Conservation (phyloP, 2,113 vertebrate genomes). For the Otolemur garnettii region DNA sequence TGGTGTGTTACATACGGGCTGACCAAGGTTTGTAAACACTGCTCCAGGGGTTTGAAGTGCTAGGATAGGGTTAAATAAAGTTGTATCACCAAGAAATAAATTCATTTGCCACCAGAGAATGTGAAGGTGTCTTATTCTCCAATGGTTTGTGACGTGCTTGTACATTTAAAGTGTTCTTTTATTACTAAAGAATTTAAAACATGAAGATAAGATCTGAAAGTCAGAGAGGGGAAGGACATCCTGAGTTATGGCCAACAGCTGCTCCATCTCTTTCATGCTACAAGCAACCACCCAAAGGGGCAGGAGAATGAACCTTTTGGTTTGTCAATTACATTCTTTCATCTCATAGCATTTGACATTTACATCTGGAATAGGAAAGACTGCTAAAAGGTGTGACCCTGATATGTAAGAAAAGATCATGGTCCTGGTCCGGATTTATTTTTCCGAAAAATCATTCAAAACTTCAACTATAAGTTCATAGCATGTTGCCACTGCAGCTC, state of each 20-base stretch:
- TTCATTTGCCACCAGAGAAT: background rate
- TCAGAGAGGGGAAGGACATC: background rate
- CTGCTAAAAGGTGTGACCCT: background rate
- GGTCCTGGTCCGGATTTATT: background rate
- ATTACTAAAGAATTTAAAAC: slow-evolving; percentile 17
- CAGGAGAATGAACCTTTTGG: background rate
- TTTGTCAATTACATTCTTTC: slow-evolving; percentile 38
- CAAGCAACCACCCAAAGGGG: slow-evolving; percentile 29
- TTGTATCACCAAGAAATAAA: background rate
- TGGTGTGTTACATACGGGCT: background rate
- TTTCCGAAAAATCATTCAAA: background rate
- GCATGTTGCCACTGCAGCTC: background rate
- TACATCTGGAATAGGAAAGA: background rate
- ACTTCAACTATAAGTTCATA: background rate
- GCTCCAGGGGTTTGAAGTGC: background rate
- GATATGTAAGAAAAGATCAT: background rate
- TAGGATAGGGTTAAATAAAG: background rate
- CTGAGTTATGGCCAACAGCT: background rate
- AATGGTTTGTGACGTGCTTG: background rate
- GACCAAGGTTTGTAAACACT: background rate
- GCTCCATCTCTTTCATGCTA: background rate
- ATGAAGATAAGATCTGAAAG: slow-evolving; percentile 4
- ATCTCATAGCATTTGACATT: slow-evolving; percentile 42
- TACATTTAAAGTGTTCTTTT: background rate
- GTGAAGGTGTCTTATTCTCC: background rate